These are phyloP conservation scores for Labia minor DNA, from an alignment of 2,888 invertebrate genomes.

Conservation along the genomic window DNA sequence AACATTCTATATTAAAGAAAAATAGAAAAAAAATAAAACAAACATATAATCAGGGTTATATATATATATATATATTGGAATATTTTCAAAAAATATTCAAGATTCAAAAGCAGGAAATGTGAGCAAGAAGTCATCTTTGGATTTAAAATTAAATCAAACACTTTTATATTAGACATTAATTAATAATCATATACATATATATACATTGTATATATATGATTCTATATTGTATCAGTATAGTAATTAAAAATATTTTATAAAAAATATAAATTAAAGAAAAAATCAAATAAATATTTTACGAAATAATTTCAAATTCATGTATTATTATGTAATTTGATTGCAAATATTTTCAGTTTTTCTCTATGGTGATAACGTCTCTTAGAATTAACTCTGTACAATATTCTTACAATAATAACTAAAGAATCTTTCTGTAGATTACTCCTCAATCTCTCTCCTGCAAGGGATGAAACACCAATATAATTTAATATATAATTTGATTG, in stretches of 20 bases:
- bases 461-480: background rate
- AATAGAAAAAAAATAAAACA: background rate
- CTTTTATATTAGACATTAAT: background rate
- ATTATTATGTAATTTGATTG: background rate
- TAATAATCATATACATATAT: background rate
- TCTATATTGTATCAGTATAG: constrained; percentile 16
- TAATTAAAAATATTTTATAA: constrained; percentile 14
- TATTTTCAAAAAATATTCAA: background rate
- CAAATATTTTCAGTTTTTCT: constrained; percentile 15
- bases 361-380: constrained; percentile 14
- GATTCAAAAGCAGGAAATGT: background rate
- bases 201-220: no score
- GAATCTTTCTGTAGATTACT: constrained; percentile 1
- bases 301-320: constrained; percentile 5
- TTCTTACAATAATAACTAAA: background rate
- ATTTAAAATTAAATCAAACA: constrained; percentile 16
- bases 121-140: background rate
- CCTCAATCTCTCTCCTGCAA: constrained; percentile 9
- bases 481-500: background rate
- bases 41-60: background rate
- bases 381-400: background rate
- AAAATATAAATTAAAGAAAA: background rate
- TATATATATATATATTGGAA: background rate
- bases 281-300: constrained; percentile 13
- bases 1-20: background rate